phyloP scores from a whole-genome alignment of 2,113 vertebrate species.

The Oplegnathus fasciatus region DNA sequence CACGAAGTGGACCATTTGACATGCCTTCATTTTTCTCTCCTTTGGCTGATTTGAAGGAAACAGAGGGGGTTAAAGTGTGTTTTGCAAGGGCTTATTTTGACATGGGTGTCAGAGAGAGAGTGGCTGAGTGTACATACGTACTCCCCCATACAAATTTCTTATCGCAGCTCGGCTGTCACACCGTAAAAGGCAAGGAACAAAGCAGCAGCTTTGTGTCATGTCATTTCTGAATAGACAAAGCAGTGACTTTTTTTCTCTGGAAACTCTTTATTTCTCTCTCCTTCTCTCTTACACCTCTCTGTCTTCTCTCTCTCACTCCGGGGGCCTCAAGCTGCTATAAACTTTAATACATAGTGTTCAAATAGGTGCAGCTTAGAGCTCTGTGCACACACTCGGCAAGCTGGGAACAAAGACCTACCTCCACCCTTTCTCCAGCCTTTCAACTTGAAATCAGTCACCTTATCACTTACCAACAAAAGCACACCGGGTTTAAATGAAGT shows the following conservation, averaged over 20 bases:
- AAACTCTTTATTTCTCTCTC: slow-evolving; percentile 47
- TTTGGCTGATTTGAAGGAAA: slow-evolving; percentile 52
- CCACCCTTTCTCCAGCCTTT: slow-evolving; percentile 75
- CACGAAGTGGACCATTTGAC: slow-evolving; percentile 34
- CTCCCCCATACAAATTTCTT: slow-evolving; percentile 47
- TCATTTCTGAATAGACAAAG: slow-evolving; percentile 81
- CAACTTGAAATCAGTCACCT: slow-evolving; percentile 74
- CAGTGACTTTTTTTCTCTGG: slow-evolving; percentile 57
- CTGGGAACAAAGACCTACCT: slow-evolving; percentile 79
- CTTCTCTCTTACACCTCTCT: too few species aligned
- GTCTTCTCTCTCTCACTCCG: slow-evolving; percentile 62
- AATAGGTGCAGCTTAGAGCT: slow-evolving; percentile 77
- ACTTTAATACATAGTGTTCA: slow-evolving; percentile 80
- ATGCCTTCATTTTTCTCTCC: slow-evolving; percentile 29
- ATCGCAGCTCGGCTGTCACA: slow-evolving; percentile 78
- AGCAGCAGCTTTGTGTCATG: slow-evolving; percentile 80
- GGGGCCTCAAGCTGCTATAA: slow-evolving; percentile 76
- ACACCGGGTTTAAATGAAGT: slow-evolving; percentile 58
- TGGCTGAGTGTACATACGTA: slow-evolving; percentile 55
- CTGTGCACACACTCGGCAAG: slow-evolving; percentile 70
- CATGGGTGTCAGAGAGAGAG: slow-evolving; percentile 62
- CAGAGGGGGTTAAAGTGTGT: slow-evolving; percentile 31
- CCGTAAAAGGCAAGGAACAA: slow-evolving; percentile 74
- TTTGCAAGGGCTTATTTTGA: slow-evolving; percentile 69
- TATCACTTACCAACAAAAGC: slow-evolving; percentile 66